Percentiles rank a stretch among this genome's conserved stretches.
Conservation (phyloP, 1,140 invertebrate genomes). For the Zaprionus tsacasi region DNA sequence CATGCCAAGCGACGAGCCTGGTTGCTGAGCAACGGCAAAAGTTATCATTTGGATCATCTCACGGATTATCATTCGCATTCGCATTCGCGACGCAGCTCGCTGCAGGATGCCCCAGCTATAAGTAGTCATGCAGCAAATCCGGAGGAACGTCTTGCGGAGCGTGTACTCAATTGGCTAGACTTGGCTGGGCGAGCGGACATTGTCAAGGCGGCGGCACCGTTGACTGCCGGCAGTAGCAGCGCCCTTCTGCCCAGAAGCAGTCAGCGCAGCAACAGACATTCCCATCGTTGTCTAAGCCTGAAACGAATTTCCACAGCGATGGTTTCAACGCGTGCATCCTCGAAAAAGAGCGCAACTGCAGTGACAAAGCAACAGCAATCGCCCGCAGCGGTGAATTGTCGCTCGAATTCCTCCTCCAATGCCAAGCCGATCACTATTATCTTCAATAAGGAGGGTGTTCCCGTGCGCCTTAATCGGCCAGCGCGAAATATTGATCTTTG, state of each 20-base stretch:
- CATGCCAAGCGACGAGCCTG: conserved; percentile 61
- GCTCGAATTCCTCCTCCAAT: conserved; percentile 52
- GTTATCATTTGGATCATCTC: conserved; percentile 57
- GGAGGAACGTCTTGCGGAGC: conserved; percentile 77
- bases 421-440: conserved; percentile 82
- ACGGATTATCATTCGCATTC: conserved; percentile 44
- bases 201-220: conserved; percentile 32
- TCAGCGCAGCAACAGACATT: conserved; percentile 43
- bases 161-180: conserved; percentile 80
- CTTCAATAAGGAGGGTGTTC: conserved; percentile 80
- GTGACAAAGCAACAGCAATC: conserved; percentile 19
- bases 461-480: conserved; percentile 75
- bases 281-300: conserved; percentile 46
- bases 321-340: conserved; percentile 32
- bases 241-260: conserved; percentile 35
- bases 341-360: conserved; percentile 37
- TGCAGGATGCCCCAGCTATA: conserved; percentile 54
- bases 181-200: conserved; percentile 71
- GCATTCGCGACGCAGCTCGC: conserved; percentile 66
- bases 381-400: conserved; percentile 5
- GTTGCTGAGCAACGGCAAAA: conserved; percentile 57
- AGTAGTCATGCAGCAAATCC: conserved; percentile 52
- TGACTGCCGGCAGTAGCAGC: conserved; percentile 30
- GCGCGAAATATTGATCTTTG: conserved; percentile 79
- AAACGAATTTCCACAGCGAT: conserved; percentile 45